Base-by-base conservation (phyloP, 2,797 vertebrate genomes). In the Xiphophorus birchmanni region DNA sequence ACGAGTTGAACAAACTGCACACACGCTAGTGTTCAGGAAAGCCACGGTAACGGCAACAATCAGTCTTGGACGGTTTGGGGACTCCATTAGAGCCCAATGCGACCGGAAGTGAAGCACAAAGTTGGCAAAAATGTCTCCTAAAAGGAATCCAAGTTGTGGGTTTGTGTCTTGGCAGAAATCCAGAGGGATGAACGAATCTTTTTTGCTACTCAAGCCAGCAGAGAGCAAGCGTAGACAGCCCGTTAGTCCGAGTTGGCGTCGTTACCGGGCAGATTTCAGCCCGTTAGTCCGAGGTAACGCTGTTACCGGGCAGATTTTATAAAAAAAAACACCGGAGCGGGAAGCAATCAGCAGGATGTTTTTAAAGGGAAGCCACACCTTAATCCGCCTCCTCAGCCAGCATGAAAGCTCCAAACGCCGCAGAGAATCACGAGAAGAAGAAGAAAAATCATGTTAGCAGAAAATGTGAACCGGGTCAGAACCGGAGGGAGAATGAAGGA, bases 131-230 rank as follows among this genome's bases (percentile, higher is more conserved):
- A 76, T 78, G 82, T 82, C 72, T 83, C 60, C n/a, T 8, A 9
- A 52, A 72, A 65, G 23, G 50, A 23, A 21, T 79, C 35, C 40
- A 35, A 76, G 71, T 79, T 69, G 65, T 42, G 40, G 40, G 40
- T 71, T 71, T n/a, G 32, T n/a, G 23, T 42, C 10, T 6, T 10
- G 63, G 32, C 65, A 71, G 67, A 15, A 13, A 45, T 71, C 67
- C 67, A n/a, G 67, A 42, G 65, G 76, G 78, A n/a, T 52, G 40
- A 73, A 71, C 48, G 37, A 60, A 78, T 88, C 87, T 84, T 76
- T 82, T 92, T 93, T 95, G 94, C 94, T 95, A 93, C 94, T 95
- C 93, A 92, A 94, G 93, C 95, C 95, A 95, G 95, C 95, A 94
- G 95, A 95, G 95, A 90, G 93, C 94, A 92, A 93, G 89, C 89